Base-by-base conservation (phyloP, 2,113 vertebrate species). In the Emydocephalus ijimae region DNA sequence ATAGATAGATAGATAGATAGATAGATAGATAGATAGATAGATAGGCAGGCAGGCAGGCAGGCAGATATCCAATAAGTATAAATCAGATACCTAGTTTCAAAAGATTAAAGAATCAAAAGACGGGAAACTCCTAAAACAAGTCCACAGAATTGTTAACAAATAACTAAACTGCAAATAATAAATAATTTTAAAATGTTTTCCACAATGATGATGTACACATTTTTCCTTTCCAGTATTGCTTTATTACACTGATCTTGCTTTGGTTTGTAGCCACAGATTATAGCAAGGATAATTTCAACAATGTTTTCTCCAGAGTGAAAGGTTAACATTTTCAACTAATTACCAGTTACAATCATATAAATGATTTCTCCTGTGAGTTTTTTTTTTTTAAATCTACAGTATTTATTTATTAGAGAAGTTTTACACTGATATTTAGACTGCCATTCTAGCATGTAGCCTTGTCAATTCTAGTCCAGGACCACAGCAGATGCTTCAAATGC, bases 21-120 rank as follows among this genome's bases (percentile, higher is more conserved):
- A 50, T 50, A 50, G 48, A 48, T 48, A 48, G 45, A 48, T 48
- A 48, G 45, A 48, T n/a, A n/a, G 48, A 7, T 1, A 48, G 48
- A 7, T 1, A 48, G 48, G 5, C 0, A 48, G 48, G 95, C 89
- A 94, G 8, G 23, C 0, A 57, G 23, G 3, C 2, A 59, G 3
- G 93, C 93, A 92, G 93, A 93, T 94, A 93, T 92, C n/a, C 94
- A 48, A 96, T 94, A 94, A 12, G 90, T 95, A 92, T 96, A 97
- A 97, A 97, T 97, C 97, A 97, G 97, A 97, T 97, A 97, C 96
- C 97, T 93, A 1, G 96, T 97, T 98, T 98, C 97, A 97, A 97
- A 97, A 97, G 96, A 98, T 98, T 97, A 98, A 98, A 98, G 97
- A 97, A 97, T 96, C 97, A 97, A 97, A 98, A 97, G 95, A 96